These are phyloP conservation scores for Pomacea maculata DNA, from an alignment of 1,140 invertebrate genomes.

Conservation along the genomic window DNA sequence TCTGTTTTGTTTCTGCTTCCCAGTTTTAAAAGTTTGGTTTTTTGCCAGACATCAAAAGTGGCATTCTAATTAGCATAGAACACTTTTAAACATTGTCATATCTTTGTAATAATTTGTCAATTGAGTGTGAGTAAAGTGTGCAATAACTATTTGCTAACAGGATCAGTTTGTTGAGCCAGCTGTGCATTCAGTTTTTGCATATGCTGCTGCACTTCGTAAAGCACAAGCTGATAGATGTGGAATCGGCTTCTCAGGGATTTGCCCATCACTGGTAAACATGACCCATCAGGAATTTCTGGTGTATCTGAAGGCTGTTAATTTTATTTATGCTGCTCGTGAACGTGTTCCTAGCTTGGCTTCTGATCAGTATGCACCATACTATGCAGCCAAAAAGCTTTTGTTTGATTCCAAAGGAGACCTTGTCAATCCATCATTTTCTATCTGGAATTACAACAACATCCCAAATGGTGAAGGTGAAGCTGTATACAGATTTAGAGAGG, in stretches of 20 bases:
- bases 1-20: no score
- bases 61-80: no score
- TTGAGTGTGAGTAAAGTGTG: no score
- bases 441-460: constrained; percentile 59
- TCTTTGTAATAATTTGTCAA: no score
- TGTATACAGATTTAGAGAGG: constrained; percentile 48
- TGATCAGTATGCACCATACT: constrained; percentile 57
- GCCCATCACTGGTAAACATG: constrained; percentile 53
- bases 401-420: constrained; percentile 60
- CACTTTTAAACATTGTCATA: no score
- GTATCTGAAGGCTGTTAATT: constrained; percentile 63
- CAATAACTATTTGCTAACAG: constrained; percentile 39
- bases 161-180: constrained; percentile 63
- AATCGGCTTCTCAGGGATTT: constrained; percentile 50
- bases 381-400: constrained; percentile 56
- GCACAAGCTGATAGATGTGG: constrained; percentile 62
- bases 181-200: constrained; percentile 64
- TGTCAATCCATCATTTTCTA: constrained; percentile 45
- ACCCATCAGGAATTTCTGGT: constrained; percentile 57
- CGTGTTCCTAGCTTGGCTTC: constrained; percentile 61
- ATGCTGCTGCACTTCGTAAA: constrained; percentile 61
- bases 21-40: no score
- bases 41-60: no score
- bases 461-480: constrained; percentile 19
- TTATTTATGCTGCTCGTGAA: constrained; percentile 56